Evolutionary conservation across 2,888 invertebrate species (phyloP).

Genomic region (Brenthis ino): DNA sequence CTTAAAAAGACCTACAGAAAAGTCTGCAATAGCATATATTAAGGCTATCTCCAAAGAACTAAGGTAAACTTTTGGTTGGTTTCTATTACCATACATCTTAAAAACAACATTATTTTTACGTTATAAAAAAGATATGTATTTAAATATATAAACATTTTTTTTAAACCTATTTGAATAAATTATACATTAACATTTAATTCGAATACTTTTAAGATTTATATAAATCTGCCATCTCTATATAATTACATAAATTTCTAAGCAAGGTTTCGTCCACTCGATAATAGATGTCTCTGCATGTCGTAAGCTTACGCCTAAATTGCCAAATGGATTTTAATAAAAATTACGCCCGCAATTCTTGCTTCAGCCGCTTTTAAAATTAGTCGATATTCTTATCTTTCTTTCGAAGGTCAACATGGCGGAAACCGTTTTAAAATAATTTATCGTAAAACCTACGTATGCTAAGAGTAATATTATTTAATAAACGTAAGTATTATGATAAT

Average conservation of each 20-base stretch:
- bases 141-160: no score
- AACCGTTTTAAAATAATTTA: conserved; percentile 26
- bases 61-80: no score
- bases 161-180: no score
- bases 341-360: conserved; percentile 5
- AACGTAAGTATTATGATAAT: background rate
- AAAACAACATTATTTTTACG: no score
- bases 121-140: no score
- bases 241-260: background rate
- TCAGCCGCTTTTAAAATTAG: conserved; percentile 26
- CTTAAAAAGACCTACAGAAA: no score
- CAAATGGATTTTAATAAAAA: conserved; percentile 19
- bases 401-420: conserved; percentile 53
- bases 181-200: background rate
- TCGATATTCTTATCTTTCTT: conserved; percentile 41
- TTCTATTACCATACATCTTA: no score
- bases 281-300: conserved; percentile 48
- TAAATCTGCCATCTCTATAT: conserved; percentile 1
- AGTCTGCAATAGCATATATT: no score
- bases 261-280: conserved; percentile 42
- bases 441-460: background rate
- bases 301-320: background rate
- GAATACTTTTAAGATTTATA: background rate
- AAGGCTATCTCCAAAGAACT: no score
- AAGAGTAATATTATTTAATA: background rate